Evolutionary conservation across 2,888 invertebrate species (phyloP).

Genomic region (Hyppa rectilinea): DNA sequence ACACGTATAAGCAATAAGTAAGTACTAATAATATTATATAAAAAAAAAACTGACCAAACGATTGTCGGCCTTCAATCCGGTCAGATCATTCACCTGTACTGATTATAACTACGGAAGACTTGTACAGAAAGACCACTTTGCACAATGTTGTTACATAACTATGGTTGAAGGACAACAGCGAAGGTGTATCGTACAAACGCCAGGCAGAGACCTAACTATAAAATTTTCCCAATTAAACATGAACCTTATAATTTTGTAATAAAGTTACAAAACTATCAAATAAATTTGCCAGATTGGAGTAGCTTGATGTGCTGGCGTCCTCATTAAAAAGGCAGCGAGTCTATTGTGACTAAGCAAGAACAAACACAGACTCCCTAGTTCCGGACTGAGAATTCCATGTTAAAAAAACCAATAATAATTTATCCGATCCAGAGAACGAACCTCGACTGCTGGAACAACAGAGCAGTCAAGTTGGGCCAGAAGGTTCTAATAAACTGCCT

Average conservation of each 20-base stretch:
- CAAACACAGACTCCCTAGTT: not conserved
- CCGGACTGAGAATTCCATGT: not conserved
- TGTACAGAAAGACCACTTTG: conserved; percentile 45
- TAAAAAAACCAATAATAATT: not conserved
- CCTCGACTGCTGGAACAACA: not conserved
- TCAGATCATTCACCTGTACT: conserved; percentile 85
- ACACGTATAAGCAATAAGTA: conserved; percentile 76
- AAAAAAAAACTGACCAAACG: conserved; percentile 84
- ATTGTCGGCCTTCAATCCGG: conserved; percentile 86
- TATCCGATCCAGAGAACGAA: not conserved
- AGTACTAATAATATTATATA: conserved; percentile 75
- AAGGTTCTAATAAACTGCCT: conserved; percentile 1
- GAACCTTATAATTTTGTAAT: no score
- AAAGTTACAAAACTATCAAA: no score
- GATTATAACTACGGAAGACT: conserved; percentile 55
- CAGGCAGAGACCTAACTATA: no score
- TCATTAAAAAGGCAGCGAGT: not conserved
- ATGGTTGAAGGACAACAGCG: not conserved
- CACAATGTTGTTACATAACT: conserved; percentile 18
- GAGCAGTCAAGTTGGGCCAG: not conserved
- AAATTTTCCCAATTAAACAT: no score
- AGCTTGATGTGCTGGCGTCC: no score
- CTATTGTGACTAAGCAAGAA: no score
- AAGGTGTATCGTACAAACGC: no score
- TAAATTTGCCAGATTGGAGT: no score